Evolutionary conservation across 2,888 invertebrate genomes (phyloP).

Genomic region (Torymus tubicola): DNA sequence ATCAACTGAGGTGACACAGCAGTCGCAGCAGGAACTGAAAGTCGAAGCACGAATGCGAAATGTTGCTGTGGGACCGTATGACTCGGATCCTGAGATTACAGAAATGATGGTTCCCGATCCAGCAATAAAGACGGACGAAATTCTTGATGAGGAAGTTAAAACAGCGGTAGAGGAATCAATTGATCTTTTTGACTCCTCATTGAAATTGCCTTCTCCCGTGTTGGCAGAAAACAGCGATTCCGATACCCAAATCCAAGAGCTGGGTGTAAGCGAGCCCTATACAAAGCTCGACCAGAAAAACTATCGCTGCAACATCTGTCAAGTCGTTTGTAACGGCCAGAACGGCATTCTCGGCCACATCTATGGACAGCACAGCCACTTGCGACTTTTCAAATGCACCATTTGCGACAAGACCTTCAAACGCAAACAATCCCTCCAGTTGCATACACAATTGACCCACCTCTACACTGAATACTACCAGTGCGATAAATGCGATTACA

Average conservation of each 20-base stretch:
- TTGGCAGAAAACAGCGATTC: neutral
- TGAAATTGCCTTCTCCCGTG: too few species aligned
- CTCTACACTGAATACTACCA: neutral
- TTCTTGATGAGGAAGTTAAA: too few species aligned
- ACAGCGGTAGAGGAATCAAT: too few species aligned
- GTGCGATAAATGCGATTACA: constrained; percentile 72
- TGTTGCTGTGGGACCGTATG: too few species aligned
- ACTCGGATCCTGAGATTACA: too few species aligned
- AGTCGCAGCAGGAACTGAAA: too few species aligned
- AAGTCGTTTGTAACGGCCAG: neutral
- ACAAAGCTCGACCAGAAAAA: neutral
- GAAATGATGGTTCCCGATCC: too few species aligned
- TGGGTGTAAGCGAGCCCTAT: constrained; percentile 5
- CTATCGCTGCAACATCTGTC: constrained; percentile 42
- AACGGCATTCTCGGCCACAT: constrained; percentile 13
- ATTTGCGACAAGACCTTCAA: constrained; percentile 63
- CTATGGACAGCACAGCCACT: constrained; percentile 62
- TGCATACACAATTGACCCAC: constrained; percentile 16
- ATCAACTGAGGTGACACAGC: too few species aligned
- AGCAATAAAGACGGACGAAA: too few species aligned
- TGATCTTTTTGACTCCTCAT: too few species aligned
- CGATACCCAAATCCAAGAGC: neutral
- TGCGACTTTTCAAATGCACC: constrained; percentile 66
- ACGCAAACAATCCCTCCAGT: constrained; percentile 2
- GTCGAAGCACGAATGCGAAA: too few species aligned